phyloP scores from a whole-genome alignment of 2,797 vertebrate genomes.

The Buphagus erythrorhynchus region DNA sequence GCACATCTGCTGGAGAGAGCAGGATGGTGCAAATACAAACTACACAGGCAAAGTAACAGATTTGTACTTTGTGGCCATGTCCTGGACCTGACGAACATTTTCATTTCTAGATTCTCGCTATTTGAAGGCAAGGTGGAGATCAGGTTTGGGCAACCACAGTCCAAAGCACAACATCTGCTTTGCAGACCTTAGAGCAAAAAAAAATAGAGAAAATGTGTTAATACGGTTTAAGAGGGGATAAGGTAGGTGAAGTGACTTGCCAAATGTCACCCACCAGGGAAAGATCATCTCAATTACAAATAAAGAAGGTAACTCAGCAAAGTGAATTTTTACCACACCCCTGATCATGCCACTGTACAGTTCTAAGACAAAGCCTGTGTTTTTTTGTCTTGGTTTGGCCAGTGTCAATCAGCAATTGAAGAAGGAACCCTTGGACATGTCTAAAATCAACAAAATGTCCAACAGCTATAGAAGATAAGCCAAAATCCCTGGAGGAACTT shows the following conservation, averaged over 20 bases:
- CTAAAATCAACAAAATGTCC: not conserved
- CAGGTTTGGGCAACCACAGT: not conserved
- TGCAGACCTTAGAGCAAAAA: not conserved
- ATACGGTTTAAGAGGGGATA: not conserved
- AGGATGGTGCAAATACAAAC: not conserved
- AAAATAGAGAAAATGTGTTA: not conserved
- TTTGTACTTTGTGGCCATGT: not conserved
- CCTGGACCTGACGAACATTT: not conserved
- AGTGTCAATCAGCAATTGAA: not conserved
- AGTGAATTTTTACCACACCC: not conserved
- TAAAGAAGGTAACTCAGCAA: not conserved
- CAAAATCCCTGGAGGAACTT: not conserved
- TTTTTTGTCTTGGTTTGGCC: not conserved
- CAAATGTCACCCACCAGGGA: not conserved
- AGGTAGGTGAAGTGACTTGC: not conserved
- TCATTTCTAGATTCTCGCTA: not conserved
- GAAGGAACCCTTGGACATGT: not conserved
- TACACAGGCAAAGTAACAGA: not conserved
- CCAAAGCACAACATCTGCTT: not conserved
- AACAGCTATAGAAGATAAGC: not conserved
- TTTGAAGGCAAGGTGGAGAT: not conserved
- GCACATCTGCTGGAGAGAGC: not conserved
- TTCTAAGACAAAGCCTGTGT: not conserved
- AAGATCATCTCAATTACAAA: not conserved
- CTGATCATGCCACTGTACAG: not conserved